Evolutionary conservation across 2,797 vertebrate species (phyloP), one percentile per base, ranked within the genome.

Genomic region (Enteromius argenteus): DNA sequence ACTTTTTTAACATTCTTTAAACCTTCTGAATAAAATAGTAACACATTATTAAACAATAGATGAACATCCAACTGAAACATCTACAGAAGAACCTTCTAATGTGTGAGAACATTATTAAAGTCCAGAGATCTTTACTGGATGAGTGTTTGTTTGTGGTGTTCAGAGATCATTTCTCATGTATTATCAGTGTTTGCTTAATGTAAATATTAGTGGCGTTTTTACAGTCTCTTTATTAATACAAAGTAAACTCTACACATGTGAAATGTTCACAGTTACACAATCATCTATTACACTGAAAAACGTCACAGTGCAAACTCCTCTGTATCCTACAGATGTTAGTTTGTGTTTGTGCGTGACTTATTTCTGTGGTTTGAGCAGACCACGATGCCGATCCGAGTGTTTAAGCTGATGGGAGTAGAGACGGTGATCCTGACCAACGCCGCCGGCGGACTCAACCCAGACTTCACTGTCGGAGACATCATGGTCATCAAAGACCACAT

Each of bases 401-500:
- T 98, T 88, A 94, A 90, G 49, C 91, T 98, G 79, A 88, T 98
- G 88, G 96, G 97, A 0, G 96, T 98, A 62, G 83, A 97, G 88
- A 96, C 94, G 0, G 87, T 98, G 76, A 93, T 98, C 86, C 89
- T 98, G 85, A 98, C 97, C 85, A 98, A 98, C 19, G 97, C 97
- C 0, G 97, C 97, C 0, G 97, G 97, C 42, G 96, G 96, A 3
- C 95, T 98, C 68, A 97, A 97, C 91, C 95, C 94, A 79, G 93
- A 95, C 10, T 97, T 92, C 89, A 95, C 96, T 49, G 96, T 98
- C 80, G 97, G 97, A 0, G 97, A 98, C 83, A 76, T 97, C 83
- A 98, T 98, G 97, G 86, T 98, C 87, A 95, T 98, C 76, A 96
- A 94, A 71, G 97, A 98, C 90, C 97, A 98, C 90, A 95, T 98